Base-by-base conservation (phyloP, 2,888 invertebrate species). In the Blastobasis lacticolella region DNA sequence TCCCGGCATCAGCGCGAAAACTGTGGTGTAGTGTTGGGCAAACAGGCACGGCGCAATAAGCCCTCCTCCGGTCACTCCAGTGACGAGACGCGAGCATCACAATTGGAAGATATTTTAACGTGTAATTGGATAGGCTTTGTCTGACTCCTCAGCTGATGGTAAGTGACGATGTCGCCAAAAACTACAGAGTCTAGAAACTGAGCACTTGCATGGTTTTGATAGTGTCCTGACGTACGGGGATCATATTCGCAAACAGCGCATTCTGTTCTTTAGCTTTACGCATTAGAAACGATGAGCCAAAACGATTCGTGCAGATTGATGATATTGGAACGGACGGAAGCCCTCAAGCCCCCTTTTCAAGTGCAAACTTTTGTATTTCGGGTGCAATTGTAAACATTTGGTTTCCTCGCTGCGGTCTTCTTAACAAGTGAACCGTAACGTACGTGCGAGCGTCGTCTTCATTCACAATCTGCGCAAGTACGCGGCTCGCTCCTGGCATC, bases 371-470 rank as follows among this genome's bases (percentile, higher is more conserved):
- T 77, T 71, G 72, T 81, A 76, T 82, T 81, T 78, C 68, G 68
- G 63, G 69, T 76, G 76, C 81, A 78, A 77, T 71, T 67, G 78
- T 74, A 81, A 81, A 80, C 78, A 78, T 84, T 81, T 77, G 74
- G 71, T 69, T 76, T 78, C 73, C 76, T 67, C 76, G 61, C 75
- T 78, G 77, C 76, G 76, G 77, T 72, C 71, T 76, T 76, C 73
- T 66, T 76, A 78, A 72, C 77, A 75, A 81, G 75, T 80, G 76
- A 75, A 77, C 73, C 80, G 75, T 73, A 65, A 68, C 59, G 73
- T 71, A 78, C 77, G 77, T 80, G 79, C 62, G 64, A 63, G 67
- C 56, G 61, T 60, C 68, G 58, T 72, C 72, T 78, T 74, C 72
- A 72, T 75, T 76, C 69, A 54, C 64, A 73, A 75, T 69, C 75